phyloP scores from a whole-genome alignment of 2,113 vertebrate species.

The Passerina amoena region DNA sequence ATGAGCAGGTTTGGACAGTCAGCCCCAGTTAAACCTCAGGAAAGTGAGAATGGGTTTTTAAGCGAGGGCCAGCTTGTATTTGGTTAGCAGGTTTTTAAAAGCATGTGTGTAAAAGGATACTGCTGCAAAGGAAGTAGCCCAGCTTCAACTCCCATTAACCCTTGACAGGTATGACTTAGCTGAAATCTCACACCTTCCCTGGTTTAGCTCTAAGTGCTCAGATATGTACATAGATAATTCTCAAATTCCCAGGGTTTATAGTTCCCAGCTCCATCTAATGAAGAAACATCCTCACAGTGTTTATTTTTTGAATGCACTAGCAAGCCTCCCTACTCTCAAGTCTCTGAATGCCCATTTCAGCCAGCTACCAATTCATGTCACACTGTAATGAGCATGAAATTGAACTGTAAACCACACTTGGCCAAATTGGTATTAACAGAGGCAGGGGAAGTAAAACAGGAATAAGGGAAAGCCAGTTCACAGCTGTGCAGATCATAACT shows the following conservation, averaged over 20 bases:
- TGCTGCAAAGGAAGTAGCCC: slow-evolving; percentile 38
- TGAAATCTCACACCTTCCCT: slow-evolving; percentile 60
- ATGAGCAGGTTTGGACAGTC: slow-evolving; percentile 8
- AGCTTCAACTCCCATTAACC: slow-evolving; percentile 55
- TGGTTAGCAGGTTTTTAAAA: slow-evolving; percentile 48
- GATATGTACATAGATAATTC: slow-evolving; percentile 44
- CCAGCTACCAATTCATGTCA: slow-evolving; percentile 32
- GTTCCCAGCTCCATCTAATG: slow-evolving; percentile 23
- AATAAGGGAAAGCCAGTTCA: slow-evolving; percentile 4
- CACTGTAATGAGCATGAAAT: slow-evolving; percentile 64
- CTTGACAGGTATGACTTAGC: slow-evolving; percentile 59
- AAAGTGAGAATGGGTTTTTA: slow-evolving; percentile 7
- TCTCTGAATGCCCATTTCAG: slow-evolving; percentile 38
- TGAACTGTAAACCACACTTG: slow-evolving; percentile 48
- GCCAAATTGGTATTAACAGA: slow-evolving; percentile 1
- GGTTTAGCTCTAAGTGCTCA: slow-evolving; percentile 39
- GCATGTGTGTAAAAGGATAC: slow-evolving; percentile 54
- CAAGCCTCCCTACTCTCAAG: background rate
- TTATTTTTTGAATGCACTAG: slow-evolving; percentile 38
- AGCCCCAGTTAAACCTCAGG: background rate
- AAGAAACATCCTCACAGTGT: slow-evolving; percentile 13
- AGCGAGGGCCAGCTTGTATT: background rate
- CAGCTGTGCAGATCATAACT: slow-evolving; percentile 43
- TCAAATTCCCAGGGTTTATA: slow-evolving; percentile 45
- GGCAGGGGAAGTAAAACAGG: background rate